Evolutionary conservation across 2,888 invertebrate genomes (phyloP).

Genomic region (Drosophila merina): DNA sequence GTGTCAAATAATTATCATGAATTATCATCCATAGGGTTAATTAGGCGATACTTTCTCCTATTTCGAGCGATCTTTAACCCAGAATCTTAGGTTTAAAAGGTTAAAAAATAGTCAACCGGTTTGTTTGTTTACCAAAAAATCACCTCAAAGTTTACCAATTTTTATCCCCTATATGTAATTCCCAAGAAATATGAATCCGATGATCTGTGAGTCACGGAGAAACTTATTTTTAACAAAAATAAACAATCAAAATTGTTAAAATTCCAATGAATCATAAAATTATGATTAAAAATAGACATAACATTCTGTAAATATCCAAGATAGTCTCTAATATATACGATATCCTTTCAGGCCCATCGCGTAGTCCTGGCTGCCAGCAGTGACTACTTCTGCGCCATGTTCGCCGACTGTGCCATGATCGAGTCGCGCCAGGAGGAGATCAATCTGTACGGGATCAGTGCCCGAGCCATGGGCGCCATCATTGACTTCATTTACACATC

Average conservation of each 20-base stretch:
- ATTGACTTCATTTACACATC: conserved; percentile 90
- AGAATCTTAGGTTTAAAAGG: not conserved
- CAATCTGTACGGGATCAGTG: conserved; percentile 87
- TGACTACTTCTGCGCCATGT: conserved; percentile 91
- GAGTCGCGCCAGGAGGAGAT: conserved; percentile 88
- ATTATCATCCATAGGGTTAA: not conserved
- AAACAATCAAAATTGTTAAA: not conserved
- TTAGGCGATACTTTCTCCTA: conserved; percentile 6
- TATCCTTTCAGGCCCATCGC: conserved; percentile 86
- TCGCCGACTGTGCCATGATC: conserved; percentile 87
- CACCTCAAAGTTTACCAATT: not conserved
- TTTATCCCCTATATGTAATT: not conserved
- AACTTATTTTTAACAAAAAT: not conserved
- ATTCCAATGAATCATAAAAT: conserved; percentile 1
- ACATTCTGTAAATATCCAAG: too few relatives aligned
- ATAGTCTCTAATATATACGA: too few relatives aligned
- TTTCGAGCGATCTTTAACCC: not conserved
- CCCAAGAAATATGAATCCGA: not conserved
- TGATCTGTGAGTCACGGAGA: not conserved
- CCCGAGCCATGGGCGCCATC: conserved; percentile 87
- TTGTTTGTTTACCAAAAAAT: not conserved
- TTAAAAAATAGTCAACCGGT: not conserved
- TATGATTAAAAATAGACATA: not conserved
- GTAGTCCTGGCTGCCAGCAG: conserved; percentile 89
- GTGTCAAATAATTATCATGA: conserved; percentile 6